Conservation (phyloP, 2,888 invertebrate species). For the Erannis defoliaria region DNA sequence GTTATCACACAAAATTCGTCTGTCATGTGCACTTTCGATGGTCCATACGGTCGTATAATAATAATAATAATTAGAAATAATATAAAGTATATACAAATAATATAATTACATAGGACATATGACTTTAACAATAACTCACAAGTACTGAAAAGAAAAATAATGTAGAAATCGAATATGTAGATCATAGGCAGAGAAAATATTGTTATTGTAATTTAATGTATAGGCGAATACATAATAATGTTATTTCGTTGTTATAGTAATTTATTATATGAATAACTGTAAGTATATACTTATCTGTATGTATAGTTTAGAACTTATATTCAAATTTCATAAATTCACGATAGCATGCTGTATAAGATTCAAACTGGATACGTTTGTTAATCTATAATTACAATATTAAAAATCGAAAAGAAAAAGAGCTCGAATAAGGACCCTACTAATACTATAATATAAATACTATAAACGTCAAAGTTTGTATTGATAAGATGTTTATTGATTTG, state of each 20-base stretch:
- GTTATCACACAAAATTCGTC: slow-evolving; percentile 50
- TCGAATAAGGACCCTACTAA: too few species aligned
- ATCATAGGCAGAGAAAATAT: neutral
- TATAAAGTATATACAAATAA: slow-evolving; percentile 9
- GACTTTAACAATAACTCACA: neutral
- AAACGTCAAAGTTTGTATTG: too few species aligned
- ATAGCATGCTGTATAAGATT: too few species aligned
- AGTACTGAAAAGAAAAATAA: slow-evolving; percentile 1
- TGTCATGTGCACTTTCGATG: slow-evolving; percentile 83
- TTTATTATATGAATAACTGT: neutral
- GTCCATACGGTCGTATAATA: slow-evolving; percentile 70
- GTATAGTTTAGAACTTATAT: too few species aligned
- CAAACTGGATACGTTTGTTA: too few species aligned
- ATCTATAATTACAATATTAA: too few species aligned
- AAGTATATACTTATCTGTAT: too few species aligned
- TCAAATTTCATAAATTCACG: too few species aligned
- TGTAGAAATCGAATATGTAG: neutral
- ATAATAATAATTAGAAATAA: slow-evolving; percentile 34
- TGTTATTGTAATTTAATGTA: slow-evolving; percentile 2
- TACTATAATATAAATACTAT: too few species aligned
- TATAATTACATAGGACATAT: slow-evolving; percentile 21
- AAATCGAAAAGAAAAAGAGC: too few species aligned
- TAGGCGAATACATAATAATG: neutral
- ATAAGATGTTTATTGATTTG: too few species aligned
- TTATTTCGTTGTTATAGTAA: neutral